phyloP scores from a whole-genome alignment of 2,888 invertebrate genomes.

The Phengaris alcon region DNA sequence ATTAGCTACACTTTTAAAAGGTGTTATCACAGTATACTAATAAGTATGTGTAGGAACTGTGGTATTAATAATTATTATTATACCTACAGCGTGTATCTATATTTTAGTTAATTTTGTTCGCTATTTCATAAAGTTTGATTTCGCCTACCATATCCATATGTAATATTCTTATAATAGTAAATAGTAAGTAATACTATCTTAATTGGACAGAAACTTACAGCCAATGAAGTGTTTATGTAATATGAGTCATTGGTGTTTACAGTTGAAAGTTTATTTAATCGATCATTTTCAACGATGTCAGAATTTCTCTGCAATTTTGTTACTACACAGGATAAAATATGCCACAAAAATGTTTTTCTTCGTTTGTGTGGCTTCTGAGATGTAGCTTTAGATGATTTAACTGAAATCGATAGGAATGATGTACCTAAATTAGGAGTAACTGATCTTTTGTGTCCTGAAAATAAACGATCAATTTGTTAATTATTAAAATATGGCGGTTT shows the following conservation, averaged over 20 bases:
- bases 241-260: conserved; percentile 59
- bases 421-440: conserved; percentile 64
- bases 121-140: too few relatives aligned
- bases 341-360: conserved; percentile 58
- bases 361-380: conserved; percentile 38
- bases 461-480: neutral
- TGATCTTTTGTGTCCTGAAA: conserved; percentile 54
- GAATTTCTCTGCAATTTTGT: conserved; percentile 52
- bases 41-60: too few relatives aligned
- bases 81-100: too few relatives aligned
- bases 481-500: too few relatives aligned
- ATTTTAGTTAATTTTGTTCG: too few relatives aligned
- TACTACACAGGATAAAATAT: conserved; percentile 64
- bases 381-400: conserved; percentile 42
- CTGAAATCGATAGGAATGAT: conserved; percentile 53
- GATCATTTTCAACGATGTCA: conserved; percentile 38
- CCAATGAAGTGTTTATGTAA: conserved; percentile 61
- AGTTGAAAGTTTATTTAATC: conserved; percentile 38
- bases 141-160: too few relatives aligned
- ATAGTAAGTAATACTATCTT: neutral
- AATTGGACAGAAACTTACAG: conserved; percentile 49
- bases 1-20: too few relatives aligned
- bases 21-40: too few relatives aligned
- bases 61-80: too few relatives aligned
- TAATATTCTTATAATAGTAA: neutral